Evolutionary conservation across 2,113 vertebrate genomes (phyloP).

Genomic region (Scytalopus superciliaris): DNA sequence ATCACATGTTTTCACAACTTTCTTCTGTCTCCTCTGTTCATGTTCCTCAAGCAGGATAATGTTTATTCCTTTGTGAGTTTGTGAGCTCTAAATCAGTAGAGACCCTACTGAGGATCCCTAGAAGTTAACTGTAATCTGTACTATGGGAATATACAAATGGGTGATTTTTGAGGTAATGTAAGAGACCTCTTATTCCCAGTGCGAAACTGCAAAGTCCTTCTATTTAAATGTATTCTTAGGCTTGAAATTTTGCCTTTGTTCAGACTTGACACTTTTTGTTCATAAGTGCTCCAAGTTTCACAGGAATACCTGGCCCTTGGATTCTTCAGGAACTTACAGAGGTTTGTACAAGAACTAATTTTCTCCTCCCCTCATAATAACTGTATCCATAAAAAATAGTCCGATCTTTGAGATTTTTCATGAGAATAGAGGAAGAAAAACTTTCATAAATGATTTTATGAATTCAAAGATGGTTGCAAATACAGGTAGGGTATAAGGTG

Average conservation of each 20-base stretch:
- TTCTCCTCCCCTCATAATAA: neutral
- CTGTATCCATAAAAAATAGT: neutral
- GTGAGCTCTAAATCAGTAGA: neutral
- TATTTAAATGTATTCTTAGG: neutral
- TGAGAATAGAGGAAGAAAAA: neutral
- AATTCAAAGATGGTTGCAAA: neutral
- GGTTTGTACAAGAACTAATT: neutral
- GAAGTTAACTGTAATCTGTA: neutral
- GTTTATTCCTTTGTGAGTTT: neutral
- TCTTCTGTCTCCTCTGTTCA: neutral
- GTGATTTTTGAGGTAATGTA: neutral
- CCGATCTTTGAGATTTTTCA: neutral
- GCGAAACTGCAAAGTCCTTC: neutral
- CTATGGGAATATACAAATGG: neutral
- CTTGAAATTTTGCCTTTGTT: neutral
- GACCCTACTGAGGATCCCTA: accelerated
- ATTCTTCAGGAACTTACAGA: neutral
- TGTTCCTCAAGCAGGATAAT: neutral
- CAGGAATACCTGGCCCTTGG: neutral
- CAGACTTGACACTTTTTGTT: neutral
- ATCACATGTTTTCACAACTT: neutral
- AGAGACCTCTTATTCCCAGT: neutral
- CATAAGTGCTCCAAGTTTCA: neutral
- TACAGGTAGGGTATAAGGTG: neutral
- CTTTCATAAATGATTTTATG: accelerated